These are phyloP conservation scores for Matsumyia berberina DNA, from an alignment of 2,888 invertebrate genomes.

Conservation along the genomic window DNA sequence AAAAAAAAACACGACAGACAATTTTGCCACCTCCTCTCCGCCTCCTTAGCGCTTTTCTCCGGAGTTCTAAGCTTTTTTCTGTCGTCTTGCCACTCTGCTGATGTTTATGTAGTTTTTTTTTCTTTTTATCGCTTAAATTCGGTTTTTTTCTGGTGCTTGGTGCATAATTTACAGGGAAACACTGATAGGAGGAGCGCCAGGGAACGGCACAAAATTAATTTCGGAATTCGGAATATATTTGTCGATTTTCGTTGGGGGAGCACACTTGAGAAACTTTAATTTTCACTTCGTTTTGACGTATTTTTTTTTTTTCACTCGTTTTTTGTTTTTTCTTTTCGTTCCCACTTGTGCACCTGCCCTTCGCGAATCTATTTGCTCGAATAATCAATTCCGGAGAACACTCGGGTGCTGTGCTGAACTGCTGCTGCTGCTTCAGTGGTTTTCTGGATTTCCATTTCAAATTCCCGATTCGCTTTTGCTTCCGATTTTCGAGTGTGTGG, in stretches of 20 bases:
- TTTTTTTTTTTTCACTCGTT: slow-evolving; percentile 11
- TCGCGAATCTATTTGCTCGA: slow-evolving; percentile 53
- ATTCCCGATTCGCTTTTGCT: slow-evolving; percentile 28
- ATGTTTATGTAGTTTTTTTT: slow-evolving; percentile 41
- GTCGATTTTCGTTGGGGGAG: neutral
- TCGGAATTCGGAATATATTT: neutral
- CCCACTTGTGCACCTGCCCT: slow-evolving; percentile 55
- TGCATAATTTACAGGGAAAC: slow-evolving; percentile 7
- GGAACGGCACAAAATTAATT: neutral
- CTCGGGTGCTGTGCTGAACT: slow-evolving; percentile 46
- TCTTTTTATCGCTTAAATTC: slow-evolving; percentile 14
- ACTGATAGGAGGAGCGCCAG: neutral
- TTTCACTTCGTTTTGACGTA: slow-evolving; percentile 25
- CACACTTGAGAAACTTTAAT: slow-evolving; percentile 9
- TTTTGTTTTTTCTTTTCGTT: slow-evolving; percentile 6
- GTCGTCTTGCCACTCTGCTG: slow-evolving; percentile 1
- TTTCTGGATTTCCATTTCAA: slow-evolving; percentile 42
- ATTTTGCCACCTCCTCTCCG: slow-evolving; percentile 62
- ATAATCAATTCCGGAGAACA: slow-evolving; percentile 67
- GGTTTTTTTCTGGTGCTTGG: slow-evolving; percentile 18
- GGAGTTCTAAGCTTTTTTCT: slow-evolving; percentile 37
- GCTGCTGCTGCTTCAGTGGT: slow-evolving; percentile 32
- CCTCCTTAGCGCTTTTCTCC: slow-evolving; percentile 34
- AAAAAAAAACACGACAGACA: slow-evolving; percentile 58
- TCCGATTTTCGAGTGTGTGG: slow-evolving; percentile 20